Conservation (phyloP, 2,797 vertebrate species). For the Trematomus bernacchii region DNA sequence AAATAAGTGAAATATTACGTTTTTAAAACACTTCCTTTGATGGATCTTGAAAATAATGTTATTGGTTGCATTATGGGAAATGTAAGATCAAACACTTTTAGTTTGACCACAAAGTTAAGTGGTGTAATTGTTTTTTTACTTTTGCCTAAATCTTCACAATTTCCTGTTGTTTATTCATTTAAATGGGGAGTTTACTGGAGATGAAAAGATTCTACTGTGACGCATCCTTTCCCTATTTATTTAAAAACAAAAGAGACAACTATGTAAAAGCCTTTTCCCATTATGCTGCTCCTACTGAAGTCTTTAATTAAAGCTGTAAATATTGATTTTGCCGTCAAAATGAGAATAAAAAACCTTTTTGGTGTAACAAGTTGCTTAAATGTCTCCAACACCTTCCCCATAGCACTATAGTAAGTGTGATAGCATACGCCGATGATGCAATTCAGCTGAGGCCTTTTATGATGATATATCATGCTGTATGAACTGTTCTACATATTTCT, state of each 20-base stretch:
- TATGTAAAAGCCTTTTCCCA: background rate
- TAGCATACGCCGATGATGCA: too few species aligned
- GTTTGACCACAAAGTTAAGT: too few species aligned
- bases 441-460: slow-evolving; percentile 10
- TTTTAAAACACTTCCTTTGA: too few species aligned
- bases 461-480: background rate
- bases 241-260: background rate
- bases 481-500: background rate
- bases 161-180: background rate
- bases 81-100: too few species aligned
- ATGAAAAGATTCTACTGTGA: background rate
- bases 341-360: background rate
- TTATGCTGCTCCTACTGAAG: background rate
- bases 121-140: too few species aligned
- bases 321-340: slow-evolving; percentile 1
- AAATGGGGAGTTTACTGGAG: background rate
- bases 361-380: background rate
- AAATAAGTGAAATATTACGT: too few species aligned
- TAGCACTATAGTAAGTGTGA: background rate
- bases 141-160: background rate
- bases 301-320: slow-evolving; percentile 6
- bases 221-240: background rate
- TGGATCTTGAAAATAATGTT: too few species aligned
- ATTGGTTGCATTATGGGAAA: too few species aligned
- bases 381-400: background rate